Percentiles rank a stretch among this genome's conserved stretches.
These are phyloP conservation scores for Antitype chi DNA, from an alignment of 2,888 invertebrate species.

Conservation along the genomic window DNA sequence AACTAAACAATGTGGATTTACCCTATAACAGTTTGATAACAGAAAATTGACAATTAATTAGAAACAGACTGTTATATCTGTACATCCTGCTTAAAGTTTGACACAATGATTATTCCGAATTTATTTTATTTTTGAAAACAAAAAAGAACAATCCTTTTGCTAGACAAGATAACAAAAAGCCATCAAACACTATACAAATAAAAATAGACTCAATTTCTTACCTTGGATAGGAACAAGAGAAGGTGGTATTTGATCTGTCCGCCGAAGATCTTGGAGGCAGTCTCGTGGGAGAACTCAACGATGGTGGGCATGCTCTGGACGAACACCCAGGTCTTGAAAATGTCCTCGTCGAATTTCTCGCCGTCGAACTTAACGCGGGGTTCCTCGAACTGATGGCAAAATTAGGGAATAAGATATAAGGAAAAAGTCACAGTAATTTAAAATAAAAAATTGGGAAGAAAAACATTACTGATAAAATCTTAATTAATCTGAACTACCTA, in stretches of 20 bases:
- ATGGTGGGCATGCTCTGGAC: constrained; percentile 96
- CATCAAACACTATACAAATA: background rate
- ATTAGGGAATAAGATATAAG: constrained; percentile 1
- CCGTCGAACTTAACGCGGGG: constrained; percentile 93
- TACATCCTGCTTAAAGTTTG: background rate
- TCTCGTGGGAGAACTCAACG: constrained; percentile 99
- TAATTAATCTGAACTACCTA: background rate
- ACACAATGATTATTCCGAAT: background rate
- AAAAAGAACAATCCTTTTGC: too few relatives aligned
- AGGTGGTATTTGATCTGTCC: constrained; percentile 99
- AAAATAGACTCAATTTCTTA: constrained; percentile 64
- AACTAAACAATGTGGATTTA: background rate
- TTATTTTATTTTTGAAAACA: background rate
- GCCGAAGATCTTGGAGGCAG: constrained; percentile 99
- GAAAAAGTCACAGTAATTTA: background rate
- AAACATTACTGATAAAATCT: background rate
- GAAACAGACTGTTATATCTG: background rate
- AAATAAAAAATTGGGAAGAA: background rate
- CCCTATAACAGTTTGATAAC: background rate
- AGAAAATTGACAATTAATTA: background rate
- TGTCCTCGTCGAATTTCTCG: constrained; percentile 91
- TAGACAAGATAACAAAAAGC: background rate
- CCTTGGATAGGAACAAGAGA: constrained; percentile 98
- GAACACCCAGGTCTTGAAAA: constrained; percentile 95
- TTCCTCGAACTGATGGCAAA: constrained; percentile 94